Evolutionary conservation across 1,140 invertebrate genomes (phyloP).

Genomic region (Eriosoma lanigerum): DNA sequence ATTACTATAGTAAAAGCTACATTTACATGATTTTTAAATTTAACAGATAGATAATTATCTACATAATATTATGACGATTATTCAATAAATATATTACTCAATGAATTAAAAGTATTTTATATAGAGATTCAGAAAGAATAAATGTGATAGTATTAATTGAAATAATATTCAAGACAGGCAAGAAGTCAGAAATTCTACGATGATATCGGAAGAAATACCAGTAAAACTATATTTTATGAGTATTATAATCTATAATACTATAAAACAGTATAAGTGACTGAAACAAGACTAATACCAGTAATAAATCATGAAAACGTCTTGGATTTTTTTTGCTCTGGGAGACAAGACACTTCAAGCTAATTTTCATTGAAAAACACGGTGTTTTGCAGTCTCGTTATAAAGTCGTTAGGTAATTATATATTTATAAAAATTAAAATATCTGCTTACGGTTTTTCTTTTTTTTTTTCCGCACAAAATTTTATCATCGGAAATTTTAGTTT

Average conservation of each 20-base stretch:
- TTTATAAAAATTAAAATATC: neutral
- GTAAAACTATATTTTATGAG: neutral
- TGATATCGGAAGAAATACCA: no score
- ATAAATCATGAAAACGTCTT: neutral
- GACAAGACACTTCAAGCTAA: neutral
- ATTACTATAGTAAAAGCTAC: no score
- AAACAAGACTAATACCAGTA: neutral
- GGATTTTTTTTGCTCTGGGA: neutral
- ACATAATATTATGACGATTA: no score
- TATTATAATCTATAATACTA: no score
- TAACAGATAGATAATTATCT: no score
- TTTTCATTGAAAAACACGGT: neutral
- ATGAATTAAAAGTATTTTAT: no score
- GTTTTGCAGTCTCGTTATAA: neutral
- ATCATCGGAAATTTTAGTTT: neutral
- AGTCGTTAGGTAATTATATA: neutral
- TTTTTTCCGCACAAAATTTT: neutral
- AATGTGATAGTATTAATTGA: no score
- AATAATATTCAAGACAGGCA: no score
- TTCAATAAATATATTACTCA: no score
- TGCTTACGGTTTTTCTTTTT: neutral
- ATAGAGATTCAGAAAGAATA: no score
- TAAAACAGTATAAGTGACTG: neutral
- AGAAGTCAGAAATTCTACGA: no score
- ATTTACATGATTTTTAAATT: no score